Percentiles rank a stretch among this genome's conserved stretches.
phyloP scores from a whole-genome alignment of 2,113 vertebrate genomes.

The Sarotherodon lohbergeri region DNA sequence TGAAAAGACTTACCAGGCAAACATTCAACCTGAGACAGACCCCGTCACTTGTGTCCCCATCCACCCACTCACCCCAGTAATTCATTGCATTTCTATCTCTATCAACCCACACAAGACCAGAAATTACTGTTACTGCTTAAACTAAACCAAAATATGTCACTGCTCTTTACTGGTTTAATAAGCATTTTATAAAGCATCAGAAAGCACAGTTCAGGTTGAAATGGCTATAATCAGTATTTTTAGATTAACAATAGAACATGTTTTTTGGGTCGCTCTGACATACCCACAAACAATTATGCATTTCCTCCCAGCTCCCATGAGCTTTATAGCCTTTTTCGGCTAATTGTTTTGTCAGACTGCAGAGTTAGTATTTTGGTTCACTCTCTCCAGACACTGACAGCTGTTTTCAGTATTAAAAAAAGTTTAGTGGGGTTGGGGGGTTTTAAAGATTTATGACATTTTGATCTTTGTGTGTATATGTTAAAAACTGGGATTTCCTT shows the following conservation, averaged over 20 bases:
- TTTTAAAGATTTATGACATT: not conserved
- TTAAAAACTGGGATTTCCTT: not conserved
- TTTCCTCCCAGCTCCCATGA: not conserved
- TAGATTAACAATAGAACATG: not conserved
- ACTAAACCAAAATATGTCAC: constrained; percentile 18
- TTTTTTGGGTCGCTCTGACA: not conserved
- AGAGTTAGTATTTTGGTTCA: not conserved
- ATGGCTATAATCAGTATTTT: not conserved
- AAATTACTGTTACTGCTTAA: constrained; percentile 1
- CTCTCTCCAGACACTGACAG: not conserved
- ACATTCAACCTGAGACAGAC: constrained; percentile 54
- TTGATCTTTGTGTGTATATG: not conserved
- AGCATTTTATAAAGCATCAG: not conserved
- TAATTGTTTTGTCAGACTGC: not conserved
- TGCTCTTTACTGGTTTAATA: not conserved
- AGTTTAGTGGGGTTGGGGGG: not conserved
- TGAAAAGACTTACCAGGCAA: constrained; percentile 49
- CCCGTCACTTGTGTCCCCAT: constrained; percentile 25
- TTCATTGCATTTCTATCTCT: constrained; percentile 38
- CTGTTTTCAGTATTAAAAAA: not conserved
- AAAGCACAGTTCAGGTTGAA: not conserved
- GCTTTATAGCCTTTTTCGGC: not conserved
- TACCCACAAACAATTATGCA: not conserved
- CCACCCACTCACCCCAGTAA: constrained; percentile 34
- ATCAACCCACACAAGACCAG: constrained; percentile 37